phyloP scores from a whole-genome alignment of 2,888 invertebrate genomes.

The Scrobipalpa costella region DNA sequence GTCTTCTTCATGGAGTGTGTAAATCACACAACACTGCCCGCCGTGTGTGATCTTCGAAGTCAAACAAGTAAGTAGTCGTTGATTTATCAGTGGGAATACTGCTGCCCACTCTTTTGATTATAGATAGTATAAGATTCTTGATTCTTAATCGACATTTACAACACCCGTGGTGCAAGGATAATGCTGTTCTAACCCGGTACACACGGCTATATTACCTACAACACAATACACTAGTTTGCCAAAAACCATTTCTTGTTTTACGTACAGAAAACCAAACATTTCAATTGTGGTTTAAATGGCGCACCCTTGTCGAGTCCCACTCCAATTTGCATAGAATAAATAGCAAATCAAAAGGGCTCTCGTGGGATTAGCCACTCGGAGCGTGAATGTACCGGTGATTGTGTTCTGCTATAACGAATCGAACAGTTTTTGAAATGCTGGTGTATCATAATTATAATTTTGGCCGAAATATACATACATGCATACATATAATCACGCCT shows the following conservation, averaged over 20 bases:
- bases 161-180: too few species aligned
- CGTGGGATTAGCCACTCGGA: constrained; percentile 33
- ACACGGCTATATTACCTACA: neutral
- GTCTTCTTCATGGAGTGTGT: too few species aligned
- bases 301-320: constrained; percentile 29
- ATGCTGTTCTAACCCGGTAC: too few species aligned
- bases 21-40: too few species aligned
- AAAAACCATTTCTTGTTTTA: neutral
- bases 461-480: too few species aligned
- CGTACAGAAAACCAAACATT: neutral
- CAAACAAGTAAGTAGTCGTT: too few species aligned
- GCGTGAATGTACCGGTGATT: constrained; percentile 48
- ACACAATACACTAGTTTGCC: neutral
- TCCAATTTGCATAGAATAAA: constrained; percentile 35
- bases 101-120: too few species aligned
- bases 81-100: too few species aligned
- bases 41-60: too few species aligned
- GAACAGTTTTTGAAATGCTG: constrained; percentile 17
- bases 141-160: too few species aligned
- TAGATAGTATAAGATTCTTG: too few species aligned
- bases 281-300: constrained; percentile 11
- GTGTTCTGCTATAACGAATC: constrained; percentile 43
- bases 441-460: neutral
- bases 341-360: constrained; percentile 35
- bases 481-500: too few species aligned